phyloP scores from a whole-genome alignment of 2,113 vertebrate genomes.

The Macrotis lagotis region DNA sequence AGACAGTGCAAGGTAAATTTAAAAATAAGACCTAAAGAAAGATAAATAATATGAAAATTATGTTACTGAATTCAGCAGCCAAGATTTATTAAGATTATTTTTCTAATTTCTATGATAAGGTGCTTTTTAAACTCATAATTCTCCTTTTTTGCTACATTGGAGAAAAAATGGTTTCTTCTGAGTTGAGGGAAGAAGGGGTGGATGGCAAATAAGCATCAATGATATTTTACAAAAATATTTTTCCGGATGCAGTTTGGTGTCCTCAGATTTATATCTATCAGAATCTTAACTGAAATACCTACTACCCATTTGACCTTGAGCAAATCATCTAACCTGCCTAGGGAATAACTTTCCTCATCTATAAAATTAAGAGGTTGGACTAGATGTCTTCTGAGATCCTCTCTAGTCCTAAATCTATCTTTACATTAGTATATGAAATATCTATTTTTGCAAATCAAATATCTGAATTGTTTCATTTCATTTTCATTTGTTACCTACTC shows the following conservation, averaged over 20 bases:
- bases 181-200: background rate
- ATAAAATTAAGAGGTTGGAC: background rate
- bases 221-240: background rate
- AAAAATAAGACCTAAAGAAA: background rate
- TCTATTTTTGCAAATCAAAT: background rate
- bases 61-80: background rate
- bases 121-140: background rate
- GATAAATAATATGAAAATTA: background rate
- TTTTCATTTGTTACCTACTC: background rate
- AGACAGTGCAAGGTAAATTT: background rate
- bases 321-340: background rate
- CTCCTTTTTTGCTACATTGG: background rate
- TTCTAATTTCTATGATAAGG: background rate
- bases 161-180: background rate
- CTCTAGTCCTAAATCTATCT: background rate
- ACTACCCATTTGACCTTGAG: background rate
- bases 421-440: background rate
- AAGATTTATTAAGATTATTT: background rate
- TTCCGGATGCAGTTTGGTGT: background rate
- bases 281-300: background rate
- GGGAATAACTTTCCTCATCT: background rate
- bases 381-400: background rate
- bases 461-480: background rate
- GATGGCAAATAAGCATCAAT: background rate
- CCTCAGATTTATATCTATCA: background rate